Evolutionary conservation across 1,140 invertebrate species (phyloP).

Genomic region (Drosophila virilis): DNA sequence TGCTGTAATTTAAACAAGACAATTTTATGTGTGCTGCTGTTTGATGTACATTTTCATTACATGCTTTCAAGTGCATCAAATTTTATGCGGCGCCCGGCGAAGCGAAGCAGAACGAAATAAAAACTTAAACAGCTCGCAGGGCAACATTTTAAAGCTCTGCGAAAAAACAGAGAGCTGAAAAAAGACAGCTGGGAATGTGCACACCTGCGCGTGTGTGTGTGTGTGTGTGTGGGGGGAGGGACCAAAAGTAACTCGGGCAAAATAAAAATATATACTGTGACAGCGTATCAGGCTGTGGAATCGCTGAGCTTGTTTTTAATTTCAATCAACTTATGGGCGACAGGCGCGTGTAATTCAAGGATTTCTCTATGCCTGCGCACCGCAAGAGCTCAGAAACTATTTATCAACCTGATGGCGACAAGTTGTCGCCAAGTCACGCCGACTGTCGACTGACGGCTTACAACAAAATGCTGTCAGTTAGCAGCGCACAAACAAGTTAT

Average conservation of each 20-base stretch:
- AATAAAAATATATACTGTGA: constrained; percentile 13
- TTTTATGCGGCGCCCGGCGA: constrained; percentile 25
- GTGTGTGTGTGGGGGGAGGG: neutral
- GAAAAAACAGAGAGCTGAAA: constrained; percentile 1
- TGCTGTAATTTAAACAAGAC: constrained; percentile 21
- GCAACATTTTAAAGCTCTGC: constrained; percentile 37
- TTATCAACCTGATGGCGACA: constrained; percentile 47
- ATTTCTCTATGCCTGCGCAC: neutral
- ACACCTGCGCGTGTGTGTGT: constrained; percentile 38
- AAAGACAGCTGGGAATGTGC: constrained; percentile 33
- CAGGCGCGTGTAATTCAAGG: constrained; percentile 52
- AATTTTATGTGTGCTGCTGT: constrained; percentile 39
- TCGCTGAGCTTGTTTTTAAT: constrained; percentile 60
- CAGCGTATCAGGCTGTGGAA: constrained; percentile 21
- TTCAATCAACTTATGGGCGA: constrained; percentile 57
- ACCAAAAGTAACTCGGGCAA: neutral
- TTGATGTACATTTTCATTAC: constrained; percentile 52
- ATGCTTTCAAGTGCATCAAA: constrained; percentile 39
- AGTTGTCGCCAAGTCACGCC: constrained; percentile 40
- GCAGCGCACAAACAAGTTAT: constrained; percentile 69
- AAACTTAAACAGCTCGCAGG: constrained; percentile 29
- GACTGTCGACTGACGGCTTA: constrained; percentile 17
- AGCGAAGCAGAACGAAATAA: constrained; percentile 14
- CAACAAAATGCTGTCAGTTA: constrained; percentile 34
- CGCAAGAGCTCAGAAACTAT: constrained; percentile 33